Evolutionary conservation across 2,797 vertebrate genomes (phyloP).

Genomic region (Hyperoplus immaculatus): DNA sequence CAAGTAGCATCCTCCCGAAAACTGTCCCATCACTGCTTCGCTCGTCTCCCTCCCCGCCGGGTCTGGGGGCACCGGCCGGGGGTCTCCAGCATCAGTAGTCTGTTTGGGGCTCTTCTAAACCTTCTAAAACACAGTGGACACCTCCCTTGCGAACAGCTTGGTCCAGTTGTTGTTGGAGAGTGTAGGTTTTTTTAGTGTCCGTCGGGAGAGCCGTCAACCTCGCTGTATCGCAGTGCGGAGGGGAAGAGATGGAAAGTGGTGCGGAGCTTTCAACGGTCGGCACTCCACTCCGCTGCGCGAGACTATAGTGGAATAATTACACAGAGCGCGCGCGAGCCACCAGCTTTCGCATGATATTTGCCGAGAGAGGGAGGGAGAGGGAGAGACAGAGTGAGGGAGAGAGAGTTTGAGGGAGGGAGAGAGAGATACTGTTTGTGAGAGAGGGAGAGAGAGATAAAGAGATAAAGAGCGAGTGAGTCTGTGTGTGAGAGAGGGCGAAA

Average conservation of each 20-base stretch:
- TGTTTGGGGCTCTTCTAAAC: constrained; percentile 37
- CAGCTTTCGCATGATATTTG: constrained; percentile 26
- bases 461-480: background rate
- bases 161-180: constrained; percentile 35
- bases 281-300: constrained; percentile 52
- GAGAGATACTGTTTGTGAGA: background rate
- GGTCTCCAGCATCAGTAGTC: constrained; percentile 73
- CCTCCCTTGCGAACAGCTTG: background rate
- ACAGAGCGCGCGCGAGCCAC: constrained; percentile 48
- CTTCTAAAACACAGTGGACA: constrained; percentile 42
- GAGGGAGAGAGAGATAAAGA: background rate
- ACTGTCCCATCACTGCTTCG: constrained; percentile 83
- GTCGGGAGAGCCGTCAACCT: constrained; percentile 43
- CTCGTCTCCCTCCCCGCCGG: constrained; percentile 69
- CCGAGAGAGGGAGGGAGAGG: constrained; percentile 21
- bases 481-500: background rate
- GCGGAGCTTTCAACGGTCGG: constrained; percentile 50
- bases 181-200: constrained; percentile 29
- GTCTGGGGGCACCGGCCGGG: constrained; percentile 68
- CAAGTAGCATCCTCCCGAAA: constrained; percentile 75
- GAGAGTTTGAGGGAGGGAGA: background rate
- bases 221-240: constrained; percentile 67
- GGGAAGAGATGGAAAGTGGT: constrained; percentile 32
- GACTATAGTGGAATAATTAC: constrained; percentile 54
- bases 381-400: constrained; percentile 11